Percentiles rank a stretch among this genome's conserved stretches.
phyloP scores from a whole-genome alignment of 92 coral and sea anemone genomes.

The Nematostella vectensis region DNA sequence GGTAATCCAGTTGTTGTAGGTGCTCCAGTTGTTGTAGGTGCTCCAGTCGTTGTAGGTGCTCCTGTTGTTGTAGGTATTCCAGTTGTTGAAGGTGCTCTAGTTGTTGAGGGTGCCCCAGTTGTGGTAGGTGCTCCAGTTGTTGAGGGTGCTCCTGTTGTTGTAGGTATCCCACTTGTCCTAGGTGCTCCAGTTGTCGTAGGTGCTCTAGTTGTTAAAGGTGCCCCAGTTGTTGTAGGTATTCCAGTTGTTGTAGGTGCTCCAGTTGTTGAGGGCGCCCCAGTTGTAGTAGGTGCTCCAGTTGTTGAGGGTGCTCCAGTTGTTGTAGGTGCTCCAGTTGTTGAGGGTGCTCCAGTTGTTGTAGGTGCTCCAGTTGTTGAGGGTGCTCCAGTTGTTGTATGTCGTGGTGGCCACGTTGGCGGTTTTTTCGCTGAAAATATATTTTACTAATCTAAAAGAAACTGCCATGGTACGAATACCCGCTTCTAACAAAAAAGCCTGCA shows the following conservation, averaged over 20 bases:
- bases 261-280: constrained; percentile 8
- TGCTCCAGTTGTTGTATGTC: neutral
- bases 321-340: constrained; percentile 9
- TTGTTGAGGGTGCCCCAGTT: constrained; percentile 8
- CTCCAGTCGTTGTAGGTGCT: constrained; percentile 16
- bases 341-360: neutral
- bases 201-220: constrained; percentile 14
- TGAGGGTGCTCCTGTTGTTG: constrained; percentile 5
- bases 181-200: constrained; percentile 5
- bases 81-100: constrained; percentile 12
- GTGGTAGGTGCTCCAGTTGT: constrained; percentile 14
- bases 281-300: constrained; percentile 9
- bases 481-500: too few relatives aligned
- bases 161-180: constrained; percentile 2
- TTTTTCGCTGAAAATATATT: neutral
- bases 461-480: too few relatives aligned
- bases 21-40: constrained; percentile 13
- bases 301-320: constrained; percentile 5
- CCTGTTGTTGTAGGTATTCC: constrained; percentile 12
- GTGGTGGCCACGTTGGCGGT: neutral
- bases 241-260: constrained; percentile 5
- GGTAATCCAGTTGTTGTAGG: constrained; percentile 12
- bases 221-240: neutral
- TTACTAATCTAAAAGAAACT: too few relatives aligned
- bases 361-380: constrained; percentile 7